Percentiles rank a stretch among this genome's conserved stretches.
phyloP scores from a whole-genome alignment of 2,888 invertebrate species.

The Augochlorella aurata region DNA sequence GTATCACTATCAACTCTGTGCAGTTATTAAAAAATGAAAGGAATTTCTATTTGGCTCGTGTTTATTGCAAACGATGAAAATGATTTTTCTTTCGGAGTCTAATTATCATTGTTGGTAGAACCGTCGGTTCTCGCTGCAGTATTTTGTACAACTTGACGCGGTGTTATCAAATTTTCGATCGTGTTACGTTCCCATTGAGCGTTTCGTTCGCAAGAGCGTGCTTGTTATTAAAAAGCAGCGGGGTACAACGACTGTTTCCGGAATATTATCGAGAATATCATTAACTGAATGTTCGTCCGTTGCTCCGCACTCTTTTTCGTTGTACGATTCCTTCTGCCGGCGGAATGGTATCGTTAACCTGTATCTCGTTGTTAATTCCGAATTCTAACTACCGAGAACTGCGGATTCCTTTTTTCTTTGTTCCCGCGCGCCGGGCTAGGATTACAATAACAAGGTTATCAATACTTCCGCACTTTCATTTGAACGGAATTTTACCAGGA shows the following conservation, averaged over 20 bases:
- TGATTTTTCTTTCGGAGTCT: no score
- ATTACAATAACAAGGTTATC: constrained; percentile 16
- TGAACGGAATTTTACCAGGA: constrained; percentile 14
- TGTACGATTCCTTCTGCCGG: background rate
- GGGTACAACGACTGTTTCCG: background rate
- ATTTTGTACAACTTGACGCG: background rate
- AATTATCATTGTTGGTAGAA: no score
- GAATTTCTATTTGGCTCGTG: no score
- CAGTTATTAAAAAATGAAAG: no score
- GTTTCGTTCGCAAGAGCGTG: background rate
- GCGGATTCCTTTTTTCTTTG: background rate
- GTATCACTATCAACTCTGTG: no score
- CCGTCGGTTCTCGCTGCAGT: background rate
- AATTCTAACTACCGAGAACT: constrained; percentile 12
- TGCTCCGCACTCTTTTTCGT: background rate
- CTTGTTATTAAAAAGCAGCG: constrained; percentile 1
- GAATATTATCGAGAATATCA: constrained; percentile 32
- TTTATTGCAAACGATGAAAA: no score
- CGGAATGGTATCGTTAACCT: constrained; percentile 5
- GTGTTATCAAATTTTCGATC: background rate
- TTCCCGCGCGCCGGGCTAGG: background rate
- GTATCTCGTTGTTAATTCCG: constrained; percentile 3
- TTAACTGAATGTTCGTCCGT: constrained; percentile 17
- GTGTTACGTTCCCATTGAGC: background rate
- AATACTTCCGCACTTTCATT: constrained; percentile 12